Evolutionary conservation across 2,888 invertebrate species (phyloP), one percentile per base, ranked within the genome.

Genomic region (Listrodromus nycthemerus): DNA sequence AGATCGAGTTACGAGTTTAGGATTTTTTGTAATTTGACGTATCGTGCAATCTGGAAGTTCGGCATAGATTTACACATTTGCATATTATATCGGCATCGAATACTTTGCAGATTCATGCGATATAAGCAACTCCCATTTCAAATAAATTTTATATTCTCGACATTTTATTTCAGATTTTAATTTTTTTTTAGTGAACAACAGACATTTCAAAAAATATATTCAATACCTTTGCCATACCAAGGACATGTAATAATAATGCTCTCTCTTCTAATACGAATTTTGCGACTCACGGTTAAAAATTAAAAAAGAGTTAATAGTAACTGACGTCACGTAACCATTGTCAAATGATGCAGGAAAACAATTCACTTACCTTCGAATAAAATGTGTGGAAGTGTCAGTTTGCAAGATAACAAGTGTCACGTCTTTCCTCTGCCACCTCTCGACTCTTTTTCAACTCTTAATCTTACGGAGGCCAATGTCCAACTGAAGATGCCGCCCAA

Each of bases 391-490:
- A 83, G 80, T 65, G 67, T 41, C 77, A 69, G 71, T 76, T 71
- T 30, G 37, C 10, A 66, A 33, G 83, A 73, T 83, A 83, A 80
- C 83, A 83, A 83, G 73, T 67, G 80, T 83, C 83, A 73, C 85
- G 84, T 89, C 88, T 85, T 83, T 87, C 86, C 84, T 88, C 89
- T 85, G 89, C 87, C 90, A 90, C 90, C 90, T 90, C 91, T 88
- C 89, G 88, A 89, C 89, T 91, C 87, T 89, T 92, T 92, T 91
- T 91, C 87, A 90, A 91, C 92, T 92, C 92, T 92, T 91, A 91
- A 91, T 91, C 92, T 92, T 91, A 90, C 92, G 91, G 89, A 91
- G 92, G 91, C 92, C 92, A 92, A 92, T 92, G 92, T 91, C 91
- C 91, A 91, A 92, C 92, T 92, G 92, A 92, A 92, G 91, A 92